Percentiles rank a stretch among this genome's conserved stretches.
Evolutionary conservation across 2,113 vertebrate species (phyloP).

Genomic region (Oncorhynchus kisutch): DNA sequence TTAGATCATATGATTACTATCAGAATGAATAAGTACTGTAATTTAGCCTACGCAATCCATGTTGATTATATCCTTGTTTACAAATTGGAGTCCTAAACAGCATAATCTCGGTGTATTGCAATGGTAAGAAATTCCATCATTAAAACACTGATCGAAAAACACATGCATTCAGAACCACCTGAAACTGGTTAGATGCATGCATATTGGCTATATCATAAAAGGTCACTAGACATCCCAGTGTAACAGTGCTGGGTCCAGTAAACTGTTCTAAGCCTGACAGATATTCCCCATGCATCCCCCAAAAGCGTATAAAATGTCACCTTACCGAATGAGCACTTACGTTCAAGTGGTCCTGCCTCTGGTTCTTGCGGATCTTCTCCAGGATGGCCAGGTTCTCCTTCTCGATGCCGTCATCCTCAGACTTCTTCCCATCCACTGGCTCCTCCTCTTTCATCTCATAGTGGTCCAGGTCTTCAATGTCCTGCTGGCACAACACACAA

Average conservation of each 20-base stretch:
- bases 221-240: constrained; percentile 64
- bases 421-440: constrained; percentile 90
- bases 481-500: constrained; percentile 64
- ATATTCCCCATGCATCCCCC: constrained; percentile 7
- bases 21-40: too few relatives aligned
- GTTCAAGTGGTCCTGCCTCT: constrained; percentile 97
- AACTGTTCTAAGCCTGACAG: constrained; percentile 60
- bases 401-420: constrained; percentile 96
- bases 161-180: too few relatives aligned
- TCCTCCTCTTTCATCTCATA: constrained; percentile 99
- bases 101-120: too few relatives aligned
- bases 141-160: too few relatives aligned
- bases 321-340: constrained; percentile 75
- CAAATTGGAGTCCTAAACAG: too few relatives aligned
- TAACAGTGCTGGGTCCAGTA: constrained; percentile 60
- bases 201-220: not conserved
- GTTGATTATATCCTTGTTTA: too few relatives aligned
- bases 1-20: too few relatives aligned
- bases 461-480: constrained; percentile 96
- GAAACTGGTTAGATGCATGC: not conserved
- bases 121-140: too few relatives aligned
- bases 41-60: too few relatives aligned
- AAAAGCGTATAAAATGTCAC: constrained; percentile 36
- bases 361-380: constrained; percentile 98
- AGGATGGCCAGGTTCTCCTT: constrained; percentile 96